Base-by-base conservation (phyloP, 37 sponge, comb jelly and placozoan genomes). In the Haliclona indistincta region DNA sequence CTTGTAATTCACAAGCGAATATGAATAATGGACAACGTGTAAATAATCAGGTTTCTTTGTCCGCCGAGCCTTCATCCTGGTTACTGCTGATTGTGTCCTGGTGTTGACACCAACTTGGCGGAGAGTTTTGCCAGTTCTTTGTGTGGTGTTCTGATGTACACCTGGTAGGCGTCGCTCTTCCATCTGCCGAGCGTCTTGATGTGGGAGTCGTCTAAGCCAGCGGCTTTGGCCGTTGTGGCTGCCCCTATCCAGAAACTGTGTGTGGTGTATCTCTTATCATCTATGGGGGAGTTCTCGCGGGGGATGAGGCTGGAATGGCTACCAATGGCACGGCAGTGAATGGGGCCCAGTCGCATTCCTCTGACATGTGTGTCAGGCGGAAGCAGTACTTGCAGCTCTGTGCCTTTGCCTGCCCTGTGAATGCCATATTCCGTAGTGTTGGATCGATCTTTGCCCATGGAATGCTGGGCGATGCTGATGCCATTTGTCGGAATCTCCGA, bases 181-280 rank as follows among this genome's bases (percentile, higher is more conserved):
- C 69, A 68, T 28, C 69, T 43, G 23, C 69, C 69, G 3, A 68
- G 69, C 69, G 42, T 68, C 25, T 68, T 68, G 3, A 68, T 68
- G 45, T 68, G 69, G 4, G 8, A 43, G 42, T 68, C 69, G 3
- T 43, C 25, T 11, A 68, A 6, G 41, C 69, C 45, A 4, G 47
- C 69, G 2, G 38, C 69, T 68, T 40, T 43, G 38, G 69, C 69
- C 5, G 69, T 68, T n/a, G n/a, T n/a, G n/a, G n/a, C n/a, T n/a
- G n/a, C n/a, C n/a, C n/a, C n/a, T n/a, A n/a, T n/a, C n/a, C 65
- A 36, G 38, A 64, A 64, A 7, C 65, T 64, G 6, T 64, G 65
- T 30, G 37, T 64, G 5, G 65, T 35, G 38, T 36, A 64, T 7
- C 2, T n/a, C 4, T n/a, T n/a, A n/a, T n/a, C n/a, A n/a, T n/a